Evolutionary conservation across 2,797 vertebrate species (phyloP).

Genomic region (Potorous gilbertii): DNA sequence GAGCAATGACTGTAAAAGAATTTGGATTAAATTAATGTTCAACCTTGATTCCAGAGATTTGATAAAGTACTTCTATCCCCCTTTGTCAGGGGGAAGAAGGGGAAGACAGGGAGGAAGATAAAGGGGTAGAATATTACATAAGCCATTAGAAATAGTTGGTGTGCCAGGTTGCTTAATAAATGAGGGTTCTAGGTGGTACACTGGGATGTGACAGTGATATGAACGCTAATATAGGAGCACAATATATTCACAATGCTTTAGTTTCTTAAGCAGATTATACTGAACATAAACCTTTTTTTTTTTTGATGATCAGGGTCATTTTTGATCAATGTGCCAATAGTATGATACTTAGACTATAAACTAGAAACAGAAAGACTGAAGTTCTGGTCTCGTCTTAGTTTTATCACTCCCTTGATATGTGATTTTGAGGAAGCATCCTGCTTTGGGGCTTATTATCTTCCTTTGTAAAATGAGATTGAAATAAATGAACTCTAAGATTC

Average conservation of each 20-base stretch:
- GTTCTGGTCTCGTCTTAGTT: background rate
- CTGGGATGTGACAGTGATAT: background rate
- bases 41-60: background rate
- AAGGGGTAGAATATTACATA: background rate
- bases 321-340: background rate
- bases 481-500: background rate
- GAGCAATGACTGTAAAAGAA: background rate
- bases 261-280: background rate
- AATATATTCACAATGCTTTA: background rate
- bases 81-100: background rate
- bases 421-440: too few relatives aligned
- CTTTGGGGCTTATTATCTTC: background rate
- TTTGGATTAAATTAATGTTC: background rate
- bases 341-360: background rate
- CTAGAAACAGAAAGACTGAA: background rate
- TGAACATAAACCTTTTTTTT: background rate
- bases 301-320: background rate
- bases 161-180: background rate
- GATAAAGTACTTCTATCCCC: background rate
- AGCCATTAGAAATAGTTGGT: background rate
- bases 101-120: background rate
- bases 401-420: background rate
- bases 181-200: background rate
- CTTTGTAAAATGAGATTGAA: background rate
- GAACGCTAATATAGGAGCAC: background rate